These are phyloP conservation scores for Phyllotis vaccarum DNA, from an alignment of 2,797 vertebrate genomes.

Conservation along the genomic window DNA sequence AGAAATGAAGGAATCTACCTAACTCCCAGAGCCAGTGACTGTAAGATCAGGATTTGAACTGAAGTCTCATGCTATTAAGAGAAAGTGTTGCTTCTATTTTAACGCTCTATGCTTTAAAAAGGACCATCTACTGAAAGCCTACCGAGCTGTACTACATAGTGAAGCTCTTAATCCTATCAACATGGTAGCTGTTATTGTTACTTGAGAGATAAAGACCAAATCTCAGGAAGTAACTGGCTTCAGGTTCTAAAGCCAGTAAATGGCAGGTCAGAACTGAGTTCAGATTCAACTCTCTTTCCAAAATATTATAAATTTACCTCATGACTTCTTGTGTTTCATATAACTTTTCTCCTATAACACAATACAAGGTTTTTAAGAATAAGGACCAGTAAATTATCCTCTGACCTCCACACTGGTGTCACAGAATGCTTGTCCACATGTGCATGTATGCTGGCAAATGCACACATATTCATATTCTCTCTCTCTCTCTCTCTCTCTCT, in stretches of 20 bases:
- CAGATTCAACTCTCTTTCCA: background rate
- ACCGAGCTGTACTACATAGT: background rate
- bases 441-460: background rate
- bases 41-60: slow-evolving; percentile 10
- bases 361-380: background rate
- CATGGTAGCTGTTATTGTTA: background rate
- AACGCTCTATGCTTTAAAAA: background rate
- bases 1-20: slow-evolving; percentile 43
- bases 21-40: background rate
- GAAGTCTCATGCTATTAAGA: background rate
- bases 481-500: too few relatives aligned
- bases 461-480: background rate
- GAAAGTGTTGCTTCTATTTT: background rate
- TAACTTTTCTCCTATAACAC: slow-evolving; percentile 15
- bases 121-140: background rate
- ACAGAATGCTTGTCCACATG: background rate
- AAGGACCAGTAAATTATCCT: background rate
- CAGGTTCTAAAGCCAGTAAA: background rate
- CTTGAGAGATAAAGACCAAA: slow-evolving; percentile 24
- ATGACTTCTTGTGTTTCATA: slow-evolving; percentile 31
- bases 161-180: slow-evolving; percentile 15
- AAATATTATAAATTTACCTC: background rate
- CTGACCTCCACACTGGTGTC: background rate
- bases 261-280: slow-evolving; percentile 15
- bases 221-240: background rate